phyloP scores from a whole-genome alignment of 2,797 vertebrate genomes.

The Lacerta agilis region DNA sequence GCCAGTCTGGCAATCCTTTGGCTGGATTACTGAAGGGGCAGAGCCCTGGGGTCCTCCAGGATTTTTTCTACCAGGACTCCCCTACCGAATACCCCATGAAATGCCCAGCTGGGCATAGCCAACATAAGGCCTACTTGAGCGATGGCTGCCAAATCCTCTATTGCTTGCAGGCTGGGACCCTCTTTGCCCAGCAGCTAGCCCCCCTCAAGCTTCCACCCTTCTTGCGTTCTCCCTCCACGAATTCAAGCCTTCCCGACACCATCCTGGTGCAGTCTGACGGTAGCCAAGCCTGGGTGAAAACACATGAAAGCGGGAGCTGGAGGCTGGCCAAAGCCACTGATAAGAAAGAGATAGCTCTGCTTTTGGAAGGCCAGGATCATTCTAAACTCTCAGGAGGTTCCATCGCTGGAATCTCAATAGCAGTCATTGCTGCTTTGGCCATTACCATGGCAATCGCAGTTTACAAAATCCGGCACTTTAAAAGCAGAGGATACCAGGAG shows the following conservation, averaged over 20 bases:
- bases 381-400: background rate
- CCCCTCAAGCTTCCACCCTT: conserved; percentile 77
- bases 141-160: conserved; percentile 82
- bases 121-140: conserved; percentile 77
- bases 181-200: conserved; percentile 74
- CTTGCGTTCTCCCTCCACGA: conserved; percentile 64
- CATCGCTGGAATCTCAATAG: background rate
- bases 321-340: conserved; percentile 71
- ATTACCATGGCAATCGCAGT: background rate
- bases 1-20: conserved; percentile 75
- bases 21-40: conserved; percentile 31
- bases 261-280: background rate
- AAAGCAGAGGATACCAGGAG: background rate
- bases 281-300: conserved; percentile 75
- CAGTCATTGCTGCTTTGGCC: background rate
- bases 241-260: conserved; percentile 65
- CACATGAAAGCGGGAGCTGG: conserved; percentile 73
- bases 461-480: background rate
- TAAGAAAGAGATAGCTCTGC: background rate
- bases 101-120: conserved; percentile 80
- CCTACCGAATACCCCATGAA: conserved; percentile 19
- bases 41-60: conserved; percentile 25
- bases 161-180: conserved; percentile 78
- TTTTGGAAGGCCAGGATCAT: background rate
- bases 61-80: background rate